Evolutionary conservation across 2,888 invertebrate species (phyloP), one percentile per base, ranked within the genome.

Genomic region (Vannuccia rotundouncinata): DNA sequence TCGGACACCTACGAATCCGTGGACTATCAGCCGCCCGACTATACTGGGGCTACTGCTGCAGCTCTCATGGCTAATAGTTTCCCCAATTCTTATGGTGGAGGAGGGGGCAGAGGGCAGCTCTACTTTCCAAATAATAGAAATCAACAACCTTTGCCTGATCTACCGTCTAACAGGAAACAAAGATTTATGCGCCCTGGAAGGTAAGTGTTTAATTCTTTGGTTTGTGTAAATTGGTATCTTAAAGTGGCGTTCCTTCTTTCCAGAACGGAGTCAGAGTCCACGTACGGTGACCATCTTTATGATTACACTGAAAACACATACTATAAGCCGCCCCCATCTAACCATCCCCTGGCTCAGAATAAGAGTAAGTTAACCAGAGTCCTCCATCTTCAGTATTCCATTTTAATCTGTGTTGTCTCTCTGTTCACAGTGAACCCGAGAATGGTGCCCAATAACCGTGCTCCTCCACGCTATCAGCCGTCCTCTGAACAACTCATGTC

Each of bases 21-120:
- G 25, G 66, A 66, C 66, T 66, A 66, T 27, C 66, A 66, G 66
- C 66, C 66, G 25, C 66, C 66, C 66, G 66, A 66, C 66, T 66
- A 66, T 27, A 66, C 66, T 2, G 66, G 66, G 25, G 66, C 66
- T n/a, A 66, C 66, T 5, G 66, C 66, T 17, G 66, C 66, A 17
- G 66, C 66, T 5, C 66, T 66, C 17, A 66, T 66, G 66, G 66
- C 66, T 27, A 66, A 5, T 2, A 66, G 66, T 66, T 66, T 66
- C 66, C 66, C 66, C 66, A 66, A 66, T 22, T n/a, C n/a, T n/a
- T 22, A 5, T 5, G 66, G 66, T 5, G 45, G 45, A 45, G 45
- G 45, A 17, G 45, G 45, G 45, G 45, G 5, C 5, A 5, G 17
- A 17, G 66, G 66, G 5, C 25, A 13, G 22, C 25, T 66, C 66